Evolutionary conservation across 2,113 vertebrate genomes (phyloP), one percentile per base, ranked within the genome.

Genomic region (Polypterus bichir): DNA sequence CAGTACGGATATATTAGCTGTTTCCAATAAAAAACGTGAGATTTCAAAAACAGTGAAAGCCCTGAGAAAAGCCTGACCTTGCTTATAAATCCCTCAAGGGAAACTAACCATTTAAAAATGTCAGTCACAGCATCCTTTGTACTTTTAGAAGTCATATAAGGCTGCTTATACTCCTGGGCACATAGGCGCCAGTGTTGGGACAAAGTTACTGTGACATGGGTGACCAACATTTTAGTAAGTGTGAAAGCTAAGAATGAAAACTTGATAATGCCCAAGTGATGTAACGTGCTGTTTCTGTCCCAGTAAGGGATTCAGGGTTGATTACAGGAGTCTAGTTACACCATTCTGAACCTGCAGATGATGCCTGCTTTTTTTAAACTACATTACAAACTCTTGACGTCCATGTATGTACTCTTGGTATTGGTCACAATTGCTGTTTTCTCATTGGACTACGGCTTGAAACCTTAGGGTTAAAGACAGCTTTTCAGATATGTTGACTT

Each of bases 141-240:
- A 27, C 1, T 58, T 65, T 64, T 69, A 44, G 57, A 51, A 63
- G 64, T 61, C 69, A 70, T 63, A 70, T 67, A 74, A 62, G 65
- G 61, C 65, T 64, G 71, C 56, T 62, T 48, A 65, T 65, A 62
- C 47, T 9, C 44, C 63, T 55, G 48, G 63, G 66, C 46, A 54
- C 9, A 48, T 3, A 46, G 1, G 61, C 62, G 63, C 71, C 74
- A 74, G 74, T 74, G 69, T 59, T 62, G 59, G 64, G 54, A 52
- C 70, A 63, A 58, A 54, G 62, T 63, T 62, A 53, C 61, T 3
- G 59, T 60, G 52, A 68, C 74, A 60, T 62, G 51, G 56, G 68
- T 64, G 69, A 69, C 63, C 76, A 76, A 79, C 74, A 76, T 76
- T 79, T 79, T 70, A 75, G 74, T 70, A 76, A 59, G 80, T 72